Evolutionary conservation across 2,888 invertebrate species (phyloP).

Genomic region (Lypha dubia): DNA sequence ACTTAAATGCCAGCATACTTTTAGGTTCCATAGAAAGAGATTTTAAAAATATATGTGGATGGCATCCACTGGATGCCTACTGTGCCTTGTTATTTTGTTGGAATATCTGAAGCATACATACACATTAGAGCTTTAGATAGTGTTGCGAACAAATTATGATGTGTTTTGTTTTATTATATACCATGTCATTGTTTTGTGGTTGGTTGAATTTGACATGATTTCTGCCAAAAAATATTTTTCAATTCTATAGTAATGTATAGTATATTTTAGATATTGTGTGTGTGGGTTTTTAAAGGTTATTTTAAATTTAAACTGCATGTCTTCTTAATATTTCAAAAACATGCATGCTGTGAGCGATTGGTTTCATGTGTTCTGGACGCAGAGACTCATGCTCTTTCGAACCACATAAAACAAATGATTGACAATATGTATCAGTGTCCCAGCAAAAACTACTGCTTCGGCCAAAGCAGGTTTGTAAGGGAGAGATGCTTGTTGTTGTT

Average conservation of each 20-base stretch:
- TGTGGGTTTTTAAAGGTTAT: conserved; percentile 1
- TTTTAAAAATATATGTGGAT: not conserved
- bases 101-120: not conserved
- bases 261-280: not conserved
- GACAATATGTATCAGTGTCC: too few species aligned
- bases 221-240: not conserved
- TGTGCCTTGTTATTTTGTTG: not conserved
- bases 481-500: too few species aligned
- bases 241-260: too few species aligned
- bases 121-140: not conserved
- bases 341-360: conserved; percentile 54
- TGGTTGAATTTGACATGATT: conserved; percentile 60
- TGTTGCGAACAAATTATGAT: conserved; percentile 8
- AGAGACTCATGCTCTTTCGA: too few species aligned
- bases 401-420: too few species aligned
- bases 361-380: not conserved
- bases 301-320: conserved; percentile 74
- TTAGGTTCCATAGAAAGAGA: conserved; percentile 18
- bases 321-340: conserved; percentile 77
- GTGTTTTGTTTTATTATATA: conserved; percentile 26
- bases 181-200: conserved; percentile 30
- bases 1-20: conserved; percentile 41
- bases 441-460: too few species aligned
- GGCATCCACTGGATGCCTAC: too few species aligned
- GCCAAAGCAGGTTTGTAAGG: too few species aligned